phyloP scores from a whole-genome alignment of 2,888 invertebrate species.

The Drosophila quinaria region DNA sequence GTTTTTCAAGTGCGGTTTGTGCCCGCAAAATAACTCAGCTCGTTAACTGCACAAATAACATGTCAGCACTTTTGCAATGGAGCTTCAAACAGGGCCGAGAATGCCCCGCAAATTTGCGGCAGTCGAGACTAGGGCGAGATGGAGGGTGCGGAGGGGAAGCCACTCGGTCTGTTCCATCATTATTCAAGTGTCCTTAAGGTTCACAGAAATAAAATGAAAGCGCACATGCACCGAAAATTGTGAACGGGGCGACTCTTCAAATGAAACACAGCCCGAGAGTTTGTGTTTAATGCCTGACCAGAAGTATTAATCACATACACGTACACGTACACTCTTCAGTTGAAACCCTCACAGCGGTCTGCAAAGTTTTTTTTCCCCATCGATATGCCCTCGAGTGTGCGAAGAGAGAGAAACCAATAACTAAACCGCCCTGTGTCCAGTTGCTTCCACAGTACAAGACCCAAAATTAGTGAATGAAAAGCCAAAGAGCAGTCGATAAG shows the following conservation, averaged over 20 bases:
- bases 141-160: slow-evolving; percentile 17
- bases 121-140: slow-evolving; percentile 1
- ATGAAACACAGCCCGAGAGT: slow-evolving; percentile 65
- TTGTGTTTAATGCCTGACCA: slow-evolving; percentile 73
- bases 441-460: slow-evolving; percentile 32
- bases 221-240: slow-evolving; percentile 40
- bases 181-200: slow-evolving; percentile 80
- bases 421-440: slow-evolving; percentile 51
- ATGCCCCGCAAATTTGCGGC: slow-evolving; percentile 69
- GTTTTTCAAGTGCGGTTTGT: slow-evolving; percentile 74
- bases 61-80: slow-evolving; percentile 76
- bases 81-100: slow-evolving; percentile 61
- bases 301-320: slow-evolving; percentile 79
- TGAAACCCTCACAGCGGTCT: slow-evolving; percentile 54
- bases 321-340: slow-evolving; percentile 16
- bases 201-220: slow-evolving; percentile 66
- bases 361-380: slow-evolving; percentile 72
- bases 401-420: slow-evolving; percentile 69
- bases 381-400: slow-evolving; percentile 56
- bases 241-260: slow-evolving; percentile 52
- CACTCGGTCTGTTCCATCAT: slow-evolving; percentile 75
- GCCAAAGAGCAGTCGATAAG: slow-evolving; percentile 52
- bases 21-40: slow-evolving; percentile 79
- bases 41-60: slow-evolving; percentile 82
- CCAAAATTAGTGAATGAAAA: slow-evolving; percentile 77